These are phyloP conservation scores for Acipenser oxyrinchus DNA, from an alignment of 2,797 vertebrate genomes.

Conservation along the genomic window DNA sequence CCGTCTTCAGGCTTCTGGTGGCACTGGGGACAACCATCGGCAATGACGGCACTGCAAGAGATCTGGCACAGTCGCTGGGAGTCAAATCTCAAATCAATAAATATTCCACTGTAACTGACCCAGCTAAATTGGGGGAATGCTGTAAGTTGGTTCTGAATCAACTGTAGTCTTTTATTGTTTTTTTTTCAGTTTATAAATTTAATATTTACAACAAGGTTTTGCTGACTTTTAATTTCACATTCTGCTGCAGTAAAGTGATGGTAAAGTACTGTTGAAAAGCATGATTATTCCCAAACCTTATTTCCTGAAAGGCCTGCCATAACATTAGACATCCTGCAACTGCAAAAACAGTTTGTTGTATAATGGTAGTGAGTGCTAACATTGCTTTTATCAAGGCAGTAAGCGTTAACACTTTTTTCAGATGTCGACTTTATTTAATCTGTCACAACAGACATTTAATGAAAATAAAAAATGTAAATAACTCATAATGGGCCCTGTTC, in stretches of 20 bases:
- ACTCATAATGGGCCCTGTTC: too few relatives aligned
- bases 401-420: too few relatives aligned
- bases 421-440: too few relatives aligned
- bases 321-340: too few relatives aligned
- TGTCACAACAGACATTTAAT: too few relatives aligned
- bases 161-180: slow-evolving; percentile 56
- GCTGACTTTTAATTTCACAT: not conserved
- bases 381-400: too few relatives aligned
- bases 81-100: slow-evolving; percentile 88
- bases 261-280: not conserved
- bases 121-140: slow-evolving; percentile 88
- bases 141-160: slow-evolving; percentile 86
- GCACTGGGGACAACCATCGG: slow-evolving; percentile 88
- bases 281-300: not conserved
- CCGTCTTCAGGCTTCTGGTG: slow-evolving; percentile 89
- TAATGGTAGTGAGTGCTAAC: too few relatives aligned
- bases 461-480: too few relatives aligned
- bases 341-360: too few relatives aligned
- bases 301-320: too few relatives aligned
- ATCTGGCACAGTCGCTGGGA: slow-evolving; percentile 88
- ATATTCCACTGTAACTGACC: slow-evolving; percentile 78
- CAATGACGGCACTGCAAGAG: slow-evolving; percentile 76
- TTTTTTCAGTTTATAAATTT: not conserved
- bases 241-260: not conserved
- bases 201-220: not conserved